phyloP scores from a whole-genome alignment of 2,888 invertebrate genomes.

The Napeogenes sylphis region DNA sequence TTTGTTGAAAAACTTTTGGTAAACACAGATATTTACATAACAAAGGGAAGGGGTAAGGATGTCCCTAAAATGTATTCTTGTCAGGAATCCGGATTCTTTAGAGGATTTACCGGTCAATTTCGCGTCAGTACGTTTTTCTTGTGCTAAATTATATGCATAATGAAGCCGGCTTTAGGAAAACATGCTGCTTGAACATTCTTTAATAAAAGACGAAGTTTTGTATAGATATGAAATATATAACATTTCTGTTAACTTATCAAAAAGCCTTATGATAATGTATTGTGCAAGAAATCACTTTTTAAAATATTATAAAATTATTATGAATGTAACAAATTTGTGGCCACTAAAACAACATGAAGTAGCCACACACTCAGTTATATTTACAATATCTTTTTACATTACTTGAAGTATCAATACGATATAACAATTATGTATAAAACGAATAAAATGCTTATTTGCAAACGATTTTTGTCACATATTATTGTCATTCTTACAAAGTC shows the following conservation, averaged over 20 bases:
- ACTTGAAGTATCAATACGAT: too few relatives aligned
- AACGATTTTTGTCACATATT: constrained; percentile 51
- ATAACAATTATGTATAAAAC: too few relatives aligned
- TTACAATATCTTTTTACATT: too few relatives aligned
- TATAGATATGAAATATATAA: not conserved
- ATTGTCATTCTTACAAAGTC: constrained; percentile 49
- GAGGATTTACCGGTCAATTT: constrained; percentile 67
- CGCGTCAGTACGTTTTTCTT: constrained; percentile 52
- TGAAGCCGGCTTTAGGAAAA: constrained; percentile 40
- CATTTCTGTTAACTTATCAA: not conserved
- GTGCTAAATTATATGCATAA: constrained; percentile 51
- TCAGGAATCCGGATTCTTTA: constrained; percentile 59
- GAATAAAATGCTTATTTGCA: too few relatives aligned
- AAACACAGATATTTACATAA: constrained; percentile 68
- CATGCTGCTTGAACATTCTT: constrained; percentile 14
- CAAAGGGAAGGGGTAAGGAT: constrained; percentile 65
- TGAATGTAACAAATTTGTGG: too few relatives aligned
- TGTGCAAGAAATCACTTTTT: too few relatives aligned
- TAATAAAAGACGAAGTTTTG: constrained; percentile 1
- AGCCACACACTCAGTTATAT: too few relatives aligned
- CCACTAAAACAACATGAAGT: too few relatives aligned
- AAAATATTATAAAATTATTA: too few relatives aligned
- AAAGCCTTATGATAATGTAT: too few relatives aligned
- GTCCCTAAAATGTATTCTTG: constrained; percentile 63
- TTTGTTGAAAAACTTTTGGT: constrained; percentile 64